Evolutionary conservation across 2,113 vertebrate genomes (phyloP).

Genomic region (Dipodomys spectabilis): DNA sequence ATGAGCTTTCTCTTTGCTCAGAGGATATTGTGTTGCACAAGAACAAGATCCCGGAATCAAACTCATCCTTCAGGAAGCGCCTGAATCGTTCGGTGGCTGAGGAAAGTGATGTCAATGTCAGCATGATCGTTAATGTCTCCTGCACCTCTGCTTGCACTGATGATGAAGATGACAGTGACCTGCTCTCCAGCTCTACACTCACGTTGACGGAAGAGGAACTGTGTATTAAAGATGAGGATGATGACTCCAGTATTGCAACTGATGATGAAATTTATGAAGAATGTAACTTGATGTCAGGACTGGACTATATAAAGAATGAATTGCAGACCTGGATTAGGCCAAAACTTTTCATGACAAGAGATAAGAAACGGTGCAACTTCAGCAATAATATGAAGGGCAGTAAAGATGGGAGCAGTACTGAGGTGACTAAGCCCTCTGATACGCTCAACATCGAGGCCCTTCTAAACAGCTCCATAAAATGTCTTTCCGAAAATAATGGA

Average conservation of each 20-base stretch:
- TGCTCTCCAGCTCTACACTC: constrained; percentile 97
- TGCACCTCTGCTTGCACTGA: constrained; percentile 97
- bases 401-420: constrained; percentile 83
- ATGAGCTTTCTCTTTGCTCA: constrained; percentile 94
- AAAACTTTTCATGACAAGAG: constrained; percentile 87
- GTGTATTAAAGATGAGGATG: constrained; percentile 92
- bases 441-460: constrained; percentile 86
- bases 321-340: constrained; percentile 94
- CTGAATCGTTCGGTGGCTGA: constrained; percentile 89
- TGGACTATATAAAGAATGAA: constrained; percentile 96
- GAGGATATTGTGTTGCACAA: constrained; percentile 92
- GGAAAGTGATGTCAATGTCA: constrained; percentile 94
- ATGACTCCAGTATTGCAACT: constrained; percentile 92
- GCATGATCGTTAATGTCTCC: constrained; percentile 98
- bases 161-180: constrained; percentile 97
- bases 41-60: constrained; percentile 90
- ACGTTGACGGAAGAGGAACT: constrained; percentile 98
- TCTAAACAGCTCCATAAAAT: constrained; percentile 87
- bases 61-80: constrained; percentile 90
- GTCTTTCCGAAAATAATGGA: constrained; percentile 87
- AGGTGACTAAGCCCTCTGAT: constrained; percentile 81
- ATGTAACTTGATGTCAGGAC: constrained; percentile 90
- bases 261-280: constrained; percentile 95
- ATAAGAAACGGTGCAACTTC: constrained; percentile 89
- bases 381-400: constrained; percentile 90